phyloP scores from a whole-genome alignment of 2,797 vertebrate genomes.

The Phyllotis vaccarum region DNA sequence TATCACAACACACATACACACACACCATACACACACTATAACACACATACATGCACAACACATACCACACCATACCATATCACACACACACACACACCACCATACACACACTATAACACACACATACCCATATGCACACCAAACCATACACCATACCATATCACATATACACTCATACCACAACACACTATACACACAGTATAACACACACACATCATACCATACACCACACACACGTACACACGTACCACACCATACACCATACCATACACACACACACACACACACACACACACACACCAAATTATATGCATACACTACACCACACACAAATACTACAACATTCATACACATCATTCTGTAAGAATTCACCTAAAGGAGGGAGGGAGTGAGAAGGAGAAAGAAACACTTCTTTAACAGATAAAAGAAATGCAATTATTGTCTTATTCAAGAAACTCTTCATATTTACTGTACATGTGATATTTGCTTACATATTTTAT shows the following conservation, averaged over 20 bases:
- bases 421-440: conserved; percentile 86
- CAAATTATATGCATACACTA: neutral
- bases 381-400: neutral
- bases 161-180: neutral
- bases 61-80: neutral
- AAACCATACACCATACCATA: neutral
- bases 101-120: neutral
- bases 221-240: neutral
- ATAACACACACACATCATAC: neutral
- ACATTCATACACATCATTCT: neutral
- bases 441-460: conserved; percentile 75
- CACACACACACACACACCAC: neutral
- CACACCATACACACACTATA: neutral
- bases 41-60: neutral
- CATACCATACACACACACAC: neutral
- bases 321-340: neutral
- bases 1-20: too few relatives aligned
- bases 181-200: neutral
- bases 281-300: neutral
- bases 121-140: neutral
- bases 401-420: conserved; percentile 53
- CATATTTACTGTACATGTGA: conserved; percentile 63
- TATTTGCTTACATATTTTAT: conserved; percentile 70
- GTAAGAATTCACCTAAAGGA: neutral
- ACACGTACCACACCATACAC: neutral